A percentile compares a stretch with the other conserved stretches of the same genome.
phyloP scores from a whole-genome alignment of 2,888 invertebrate genomes.

The Branchellion lobata region DNA sequence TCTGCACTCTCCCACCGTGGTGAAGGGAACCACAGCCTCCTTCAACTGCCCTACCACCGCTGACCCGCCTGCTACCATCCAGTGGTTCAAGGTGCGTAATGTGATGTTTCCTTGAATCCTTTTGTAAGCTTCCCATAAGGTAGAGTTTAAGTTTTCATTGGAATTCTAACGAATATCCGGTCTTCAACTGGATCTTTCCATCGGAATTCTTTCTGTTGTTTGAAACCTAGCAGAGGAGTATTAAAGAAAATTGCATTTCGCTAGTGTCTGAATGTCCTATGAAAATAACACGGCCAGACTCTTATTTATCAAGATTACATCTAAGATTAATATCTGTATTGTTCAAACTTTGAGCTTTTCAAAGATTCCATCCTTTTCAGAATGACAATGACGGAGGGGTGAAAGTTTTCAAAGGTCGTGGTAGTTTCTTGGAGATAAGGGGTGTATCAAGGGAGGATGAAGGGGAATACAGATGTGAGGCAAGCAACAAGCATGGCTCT shows the following conservation, averaged over 20 bases:
- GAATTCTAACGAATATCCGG: too few species aligned
- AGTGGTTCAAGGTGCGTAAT: slow-evolving; percentile 40
- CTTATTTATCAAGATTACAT: not conserved
- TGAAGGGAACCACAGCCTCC: slow-evolving; percentile 24
- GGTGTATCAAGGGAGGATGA: slow-evolving; percentile 21
- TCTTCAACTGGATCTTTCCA: too few species aligned
- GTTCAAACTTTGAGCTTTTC: not conserved
- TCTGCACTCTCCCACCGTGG: not conserved
- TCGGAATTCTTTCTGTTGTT: too few species aligned
- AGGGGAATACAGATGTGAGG: slow-evolving; percentile 34
- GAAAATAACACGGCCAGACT: too few species aligned
- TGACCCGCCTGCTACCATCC: slow-evolving; percentile 31
- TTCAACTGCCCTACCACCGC: slow-evolving; percentile 37
- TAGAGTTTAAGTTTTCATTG: too few species aligned
- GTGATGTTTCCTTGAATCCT: not conserved
- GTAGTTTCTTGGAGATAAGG: slow-evolving; percentile 7
- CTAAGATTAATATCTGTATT: not conserved
- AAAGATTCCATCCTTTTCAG: not conserved
- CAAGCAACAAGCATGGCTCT: slow-evolving; percentile 29
- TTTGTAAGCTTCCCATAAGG: too few species aligned
- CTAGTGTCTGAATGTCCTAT: too few species aligned
- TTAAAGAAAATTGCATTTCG: too few species aligned
- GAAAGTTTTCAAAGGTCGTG: not conserved
- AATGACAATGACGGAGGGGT: not conserved
- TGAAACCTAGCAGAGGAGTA: too few species aligned